A percentile compares a stretch with the other conserved stretches of the same genome.
Evolutionary conservation across 2,888 invertebrate species (phyloP).

Genomic region (Cantharis rustica): DNA sequence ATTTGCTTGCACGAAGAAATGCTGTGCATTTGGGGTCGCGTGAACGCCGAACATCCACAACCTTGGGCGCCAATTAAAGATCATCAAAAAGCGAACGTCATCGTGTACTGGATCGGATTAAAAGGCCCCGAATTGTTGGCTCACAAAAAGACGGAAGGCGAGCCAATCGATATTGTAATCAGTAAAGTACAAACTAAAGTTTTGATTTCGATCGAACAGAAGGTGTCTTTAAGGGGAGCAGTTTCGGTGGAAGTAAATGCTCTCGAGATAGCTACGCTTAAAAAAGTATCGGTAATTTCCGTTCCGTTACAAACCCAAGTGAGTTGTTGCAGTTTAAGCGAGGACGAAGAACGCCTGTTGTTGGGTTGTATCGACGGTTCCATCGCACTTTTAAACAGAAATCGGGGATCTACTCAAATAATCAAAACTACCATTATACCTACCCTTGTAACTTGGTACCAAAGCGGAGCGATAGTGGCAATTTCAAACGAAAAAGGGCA

Average conservation of each 20-base stretch:
- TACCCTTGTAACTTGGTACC: constrained; percentile 73
- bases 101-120: constrained; percentile 66
- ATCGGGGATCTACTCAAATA: constrained; percentile 74
- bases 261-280: constrained; percentile 66
- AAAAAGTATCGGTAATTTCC: constrained; percentile 68
- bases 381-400: constrained; percentile 77
- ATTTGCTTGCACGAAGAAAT: constrained; percentile 53
- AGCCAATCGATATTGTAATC: constrained; percentile 82
- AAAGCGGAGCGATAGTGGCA: constrained; percentile 68
- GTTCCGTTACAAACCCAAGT: constrained; percentile 74
- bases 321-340: constrained; percentile 69
- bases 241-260: constrained; percentile 73
- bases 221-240: constrained; percentile 71
- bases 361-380: constrained; percentile 86
- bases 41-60: constrained; percentile 83
- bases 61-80: constrained; percentile 91
- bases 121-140: constrained; percentile 74
- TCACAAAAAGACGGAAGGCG: constrained; percentile 85
- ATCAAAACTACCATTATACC: constrained; percentile 83
- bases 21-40: constrained; percentile 85
- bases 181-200: constrained; percentile 70
- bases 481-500: constrained; percentile 74
- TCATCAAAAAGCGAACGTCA: constrained; percentile 87
- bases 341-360: constrained; percentile 72
- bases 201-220: constrained; percentile 82